Evolutionary conservation across 92 coral and sea anemone genomes (phyloP).

Genomic region (Epizoanthus illoricatus): DNA sequence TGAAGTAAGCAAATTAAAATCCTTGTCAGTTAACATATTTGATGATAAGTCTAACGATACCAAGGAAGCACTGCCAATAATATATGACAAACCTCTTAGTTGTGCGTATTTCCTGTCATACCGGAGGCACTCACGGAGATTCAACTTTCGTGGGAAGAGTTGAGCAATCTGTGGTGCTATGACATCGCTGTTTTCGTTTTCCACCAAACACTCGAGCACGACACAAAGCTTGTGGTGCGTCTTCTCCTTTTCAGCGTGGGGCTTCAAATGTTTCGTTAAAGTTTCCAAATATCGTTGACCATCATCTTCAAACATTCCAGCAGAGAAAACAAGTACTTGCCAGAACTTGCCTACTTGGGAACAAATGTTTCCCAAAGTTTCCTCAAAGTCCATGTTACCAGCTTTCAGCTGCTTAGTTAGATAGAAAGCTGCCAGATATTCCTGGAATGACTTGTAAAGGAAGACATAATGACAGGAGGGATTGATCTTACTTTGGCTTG

Average conservation of each 20-base stretch:
- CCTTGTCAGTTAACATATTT: neutral
- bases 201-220: constrained; percentile 21
- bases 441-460: constrained; percentile 46
- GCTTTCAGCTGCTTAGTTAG: constrained; percentile 11
- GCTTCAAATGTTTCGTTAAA: neutral
- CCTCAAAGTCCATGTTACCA: neutral
- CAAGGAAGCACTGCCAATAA: constrained; percentile 4
- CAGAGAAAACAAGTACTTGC: constrained; percentile 23
- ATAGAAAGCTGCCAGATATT: constrained; percentile 45
- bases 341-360: neutral
- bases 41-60: neutral
- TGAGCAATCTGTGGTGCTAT: constrained; percentile 1
- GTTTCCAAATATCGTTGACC: neutral
- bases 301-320: constrained; percentile 25
- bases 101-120: constrained; percentile 1
- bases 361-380: neutral
- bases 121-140: constrained; percentile 2
- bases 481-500: constrained; percentile 21
- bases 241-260: neutral
- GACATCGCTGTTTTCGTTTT: neutral
- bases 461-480: constrained; percentile 28
- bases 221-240: neutral
- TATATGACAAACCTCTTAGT: constrained; percentile 6
- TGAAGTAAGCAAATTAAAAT: neutral
- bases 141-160: constrained; percentile 12